Evolutionary conservation across 2,113 vertebrate genomes (phyloP).

Genomic region (Crotalus viridis): DNA sequence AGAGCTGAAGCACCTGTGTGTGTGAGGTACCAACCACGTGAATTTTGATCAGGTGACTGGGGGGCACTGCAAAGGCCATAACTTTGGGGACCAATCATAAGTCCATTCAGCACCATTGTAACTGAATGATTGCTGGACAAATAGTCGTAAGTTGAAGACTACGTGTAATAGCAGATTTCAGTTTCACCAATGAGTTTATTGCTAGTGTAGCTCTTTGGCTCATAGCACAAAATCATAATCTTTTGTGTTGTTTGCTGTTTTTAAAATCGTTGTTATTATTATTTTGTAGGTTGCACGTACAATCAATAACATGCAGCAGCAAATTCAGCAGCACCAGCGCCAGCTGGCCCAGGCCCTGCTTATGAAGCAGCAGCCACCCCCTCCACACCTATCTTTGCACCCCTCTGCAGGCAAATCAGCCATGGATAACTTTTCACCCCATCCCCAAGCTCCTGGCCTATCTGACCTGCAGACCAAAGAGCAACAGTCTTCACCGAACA

Average conservation of each 20-base stretch:
- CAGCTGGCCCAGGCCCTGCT: constrained; percentile 99
- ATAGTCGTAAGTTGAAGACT: neutral
- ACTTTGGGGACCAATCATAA: neutral
- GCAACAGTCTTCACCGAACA: constrained; percentile 88
- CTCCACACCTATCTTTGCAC: constrained; percentile 89
- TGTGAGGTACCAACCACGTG: neutral
- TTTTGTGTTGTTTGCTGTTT: neutral
- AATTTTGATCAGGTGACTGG: neutral
- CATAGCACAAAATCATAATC: rapidly evolving
- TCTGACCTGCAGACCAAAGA: constrained; percentile 99
- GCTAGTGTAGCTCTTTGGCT: neutral
- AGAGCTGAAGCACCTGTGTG: neutral
- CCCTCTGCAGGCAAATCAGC: constrained; percentile 87
- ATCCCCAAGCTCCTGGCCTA: constrained; percentile 86
- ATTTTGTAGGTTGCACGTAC: constrained; percentile 91
- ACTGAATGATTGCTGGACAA: neutral
- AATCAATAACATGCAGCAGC: constrained; percentile 99
- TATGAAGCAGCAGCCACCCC: constrained; percentile 92
- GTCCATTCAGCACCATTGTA: neutral
- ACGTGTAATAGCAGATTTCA: neutral
- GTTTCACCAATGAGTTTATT: neutral
- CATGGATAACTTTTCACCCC: constrained; percentile 89
- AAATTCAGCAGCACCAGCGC: constrained; percentile 99
- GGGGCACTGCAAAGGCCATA: neutral
- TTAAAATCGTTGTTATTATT: neutral